Evolutionary conservation across 2,797 vertebrate species (phyloP), one percentile per base, ranked within the genome.

Genomic region (Rousettus madagascariensis): DNA sequence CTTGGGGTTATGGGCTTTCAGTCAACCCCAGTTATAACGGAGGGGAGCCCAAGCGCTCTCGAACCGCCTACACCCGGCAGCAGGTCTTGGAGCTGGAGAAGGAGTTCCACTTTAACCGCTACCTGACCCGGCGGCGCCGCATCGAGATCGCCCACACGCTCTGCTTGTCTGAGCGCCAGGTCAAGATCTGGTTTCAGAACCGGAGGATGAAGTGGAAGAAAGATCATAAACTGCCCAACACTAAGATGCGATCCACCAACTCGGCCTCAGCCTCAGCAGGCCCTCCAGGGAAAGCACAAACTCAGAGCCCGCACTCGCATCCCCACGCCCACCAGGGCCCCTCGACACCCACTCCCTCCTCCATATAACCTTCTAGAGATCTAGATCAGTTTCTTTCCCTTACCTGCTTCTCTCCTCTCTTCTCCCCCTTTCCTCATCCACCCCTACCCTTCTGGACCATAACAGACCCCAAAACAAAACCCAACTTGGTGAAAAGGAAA

Each of bases 101-200:
- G 98, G 99, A 99, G 98, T 99, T 99, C 97, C 99, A 99, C 98
- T 99, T 99, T 98, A 99, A 99, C 98, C 99, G 99, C 97, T 99
- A 99, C 99, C 99, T 99, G 98, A 99, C 99, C 98, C 99, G 99
- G 98, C 99, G 99, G 97, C 98, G 99, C 98, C 99, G 99, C 98
- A 99, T 99, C 98, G 99, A 99, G 98, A 99, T 99, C 94, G 99
- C 99, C 7, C 99, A 99, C 98, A 99, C 99, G 0, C 99, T 99
- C 98, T 99, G 99, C 97, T 98, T 99, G 96, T 99, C 99, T 11
- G 99, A 99, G 98, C 99, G 99, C 97, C 99, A 99, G 98, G 99
- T 99, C 97, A 99, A 99, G 99, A 99, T 99, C 97, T 99, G 99
- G 99, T 99, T 99, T 98, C 99, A 99, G 98, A 99, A 99, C 98